Evolutionary conservation across 2,888 invertebrate species (phyloP), one percentile per base, ranked within the genome.

Genomic region (Diplolepis rosae): DNA sequence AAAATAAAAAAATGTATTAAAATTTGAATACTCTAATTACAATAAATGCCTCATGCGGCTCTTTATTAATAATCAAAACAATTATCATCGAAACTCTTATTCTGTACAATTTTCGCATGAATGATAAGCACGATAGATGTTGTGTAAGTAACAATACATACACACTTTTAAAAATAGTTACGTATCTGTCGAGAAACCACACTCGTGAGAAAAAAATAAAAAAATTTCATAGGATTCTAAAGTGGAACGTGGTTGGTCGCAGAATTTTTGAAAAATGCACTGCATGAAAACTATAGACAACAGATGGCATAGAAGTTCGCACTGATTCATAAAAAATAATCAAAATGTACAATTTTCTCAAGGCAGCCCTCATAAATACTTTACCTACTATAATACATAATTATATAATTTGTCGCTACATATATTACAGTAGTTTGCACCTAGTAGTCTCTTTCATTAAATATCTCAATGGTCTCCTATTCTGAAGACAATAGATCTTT

Each of bases 341-440:
- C 32, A 27, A 77, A 73, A 78, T 80, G 48, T 78, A 80, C 78
- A 76, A 73, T 72, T 78, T 56, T 32, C 28, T 70, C 67, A 79
- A 81, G 76, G 78, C 78, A 76, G 73, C 67, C 76, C 68, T 73
- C 72, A 74, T 77, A 78, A 75, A 79, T 77, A 78, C 69, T 71
- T 75, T 48, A 66, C 68, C 69, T 70, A 50, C 72, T 76, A 72
- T 77, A 30, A 73, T 77, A 73, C 73, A 77, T 68, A 65, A 70
- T 70, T 75, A 73, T 68, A 65, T 71, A 72, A 73, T 69, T 56
- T 56, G 35, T 56, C 24, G 61, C 61, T 61, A 61, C 35, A 61
- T 61, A 61, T 61, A 61, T 61, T 61, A 61, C 61, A 61, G 35
- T 39, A 61, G 24, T 61, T 61, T 39, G 61, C 61, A 61, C 61